Conservation (phyloP, 2,888 invertebrate species). For the Entomobrya multifasciata region DNA sequence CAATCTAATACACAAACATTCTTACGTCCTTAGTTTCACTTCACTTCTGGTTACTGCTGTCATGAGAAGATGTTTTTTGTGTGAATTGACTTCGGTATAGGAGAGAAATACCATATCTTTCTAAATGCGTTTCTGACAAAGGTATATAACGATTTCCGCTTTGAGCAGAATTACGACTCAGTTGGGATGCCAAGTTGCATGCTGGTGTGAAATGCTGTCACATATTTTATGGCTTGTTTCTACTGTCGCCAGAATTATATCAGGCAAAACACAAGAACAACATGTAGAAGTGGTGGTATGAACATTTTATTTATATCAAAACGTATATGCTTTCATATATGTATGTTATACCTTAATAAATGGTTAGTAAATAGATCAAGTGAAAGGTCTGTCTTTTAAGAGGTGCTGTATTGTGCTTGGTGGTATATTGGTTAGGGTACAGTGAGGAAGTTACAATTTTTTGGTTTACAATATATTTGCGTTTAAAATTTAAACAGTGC, state of each 20-base stretch:
- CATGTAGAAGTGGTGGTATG: conserved; percentile 4
- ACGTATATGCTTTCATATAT: conserved; percentile 2
- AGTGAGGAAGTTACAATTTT: conserved; percentile 55
- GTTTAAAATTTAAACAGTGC: background rate
- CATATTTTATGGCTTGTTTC: conserved; percentile 75
- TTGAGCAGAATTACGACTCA: conserved; percentile 73
- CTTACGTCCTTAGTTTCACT: conserved; percentile 49
- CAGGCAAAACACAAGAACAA: conserved; percentile 13
- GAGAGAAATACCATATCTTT: conserved; percentile 49
- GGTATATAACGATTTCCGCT: conserved; percentile 73
- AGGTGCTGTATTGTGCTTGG: background rate
- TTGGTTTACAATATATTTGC: conserved; percentile 25
- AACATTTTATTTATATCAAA: conserved; percentile 30
- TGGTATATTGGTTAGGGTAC: background rate
- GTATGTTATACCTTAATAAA: too few species aligned
- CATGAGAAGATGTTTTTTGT: conserved; percentile 61
- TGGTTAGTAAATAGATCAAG: conserved; percentile 54
- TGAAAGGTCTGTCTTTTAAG: conserved; percentile 52
- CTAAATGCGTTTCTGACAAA: conserved; percentile 69
- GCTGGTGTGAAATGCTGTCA: conserved; percentile 74
- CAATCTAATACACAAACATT: conserved; percentile 20
- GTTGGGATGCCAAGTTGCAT: conserved; percentile 73
- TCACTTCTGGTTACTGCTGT: conserved; percentile 42
- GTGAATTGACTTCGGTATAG: conserved; percentile 45
- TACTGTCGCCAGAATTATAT: conserved; percentile 73